These are phyloP conservation scores for Aspiorhynchus laticeps DNA, from an alignment of 2,113 vertebrate genomes.

Conservation along the genomic window DNA sequence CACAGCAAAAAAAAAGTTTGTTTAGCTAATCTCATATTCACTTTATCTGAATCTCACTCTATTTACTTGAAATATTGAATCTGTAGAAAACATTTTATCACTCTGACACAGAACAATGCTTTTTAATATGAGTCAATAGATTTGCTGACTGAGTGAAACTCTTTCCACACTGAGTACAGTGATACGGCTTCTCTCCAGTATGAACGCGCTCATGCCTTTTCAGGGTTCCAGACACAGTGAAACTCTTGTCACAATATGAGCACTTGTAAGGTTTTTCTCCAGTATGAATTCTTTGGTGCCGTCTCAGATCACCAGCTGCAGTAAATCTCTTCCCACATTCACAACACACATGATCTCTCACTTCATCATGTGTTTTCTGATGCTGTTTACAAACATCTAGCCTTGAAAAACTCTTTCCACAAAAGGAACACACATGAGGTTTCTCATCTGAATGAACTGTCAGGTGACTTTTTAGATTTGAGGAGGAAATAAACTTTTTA, in stretches of 20 bases:
- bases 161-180: background rate
- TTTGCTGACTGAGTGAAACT: background rate
- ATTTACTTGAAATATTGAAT: too few relatives aligned
- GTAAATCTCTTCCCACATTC: too few relatives aligned
- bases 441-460: background rate
- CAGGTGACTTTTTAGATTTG: background rate
- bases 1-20: too few relatives aligned
- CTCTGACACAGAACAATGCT: too few relatives aligned
- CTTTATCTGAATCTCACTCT: too few relatives aligned
- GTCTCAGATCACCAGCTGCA: too few relatives aligned
- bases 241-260: too few relatives aligned
- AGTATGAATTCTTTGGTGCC: too few relatives aligned
- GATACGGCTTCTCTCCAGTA: background rate
- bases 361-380: background rate
- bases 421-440: background rate
- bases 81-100: too few relatives aligned
- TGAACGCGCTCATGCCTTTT: background rate
- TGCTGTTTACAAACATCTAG: background rate
- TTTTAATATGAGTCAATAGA: too few relatives aligned
- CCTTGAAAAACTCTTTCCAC: background rate
- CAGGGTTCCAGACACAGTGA: background rate
- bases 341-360: background rate
- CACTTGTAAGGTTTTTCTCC: too few relatives aligned
- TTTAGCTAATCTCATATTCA: too few relatives aligned
- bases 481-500: background rate